These are phyloP conservation scores for Rhinatrema bivittatum DNA, from an alignment of 2,797 vertebrate genomes.

Conservation along the genomic window DNA sequence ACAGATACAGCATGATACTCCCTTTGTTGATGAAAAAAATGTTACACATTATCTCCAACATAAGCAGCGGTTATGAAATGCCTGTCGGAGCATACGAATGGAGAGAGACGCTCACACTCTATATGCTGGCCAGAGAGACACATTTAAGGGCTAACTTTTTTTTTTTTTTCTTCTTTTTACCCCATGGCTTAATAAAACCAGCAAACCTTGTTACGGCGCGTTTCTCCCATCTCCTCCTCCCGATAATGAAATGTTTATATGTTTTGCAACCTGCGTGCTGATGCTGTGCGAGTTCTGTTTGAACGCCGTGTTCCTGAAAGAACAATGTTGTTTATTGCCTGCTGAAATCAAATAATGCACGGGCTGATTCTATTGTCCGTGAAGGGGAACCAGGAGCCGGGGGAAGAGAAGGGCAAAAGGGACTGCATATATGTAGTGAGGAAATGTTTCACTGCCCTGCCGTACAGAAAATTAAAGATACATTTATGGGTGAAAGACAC, in stretches of 20 bases:
- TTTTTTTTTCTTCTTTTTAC: not conserved
- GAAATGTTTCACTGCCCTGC: no score
- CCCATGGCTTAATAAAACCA: not conserved
- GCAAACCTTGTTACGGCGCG: not conserved
- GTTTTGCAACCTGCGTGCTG: not conserved
- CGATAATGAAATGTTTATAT: not conserved
- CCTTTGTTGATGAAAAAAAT: slow-evolving; percentile 2
- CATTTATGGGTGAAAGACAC: no score
- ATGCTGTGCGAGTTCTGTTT: not conserved
- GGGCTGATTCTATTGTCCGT: not conserved
- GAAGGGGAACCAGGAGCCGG: not conserved
- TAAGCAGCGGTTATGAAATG: not conserved
- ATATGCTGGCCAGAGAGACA: not conserved
- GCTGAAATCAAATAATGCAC: not conserved
- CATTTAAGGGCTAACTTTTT: not conserved
- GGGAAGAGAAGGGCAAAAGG: not conserved
- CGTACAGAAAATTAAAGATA: no score
- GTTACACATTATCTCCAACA: not conserved
- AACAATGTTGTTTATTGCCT: not conserved
- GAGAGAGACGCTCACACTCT: not conserved
- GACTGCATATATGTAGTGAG: no score
- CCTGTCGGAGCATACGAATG: not conserved
- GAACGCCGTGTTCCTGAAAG: not conserved
- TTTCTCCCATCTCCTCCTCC: not conserved
- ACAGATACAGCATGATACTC: not conserved